Percentiles rank a stretch among this genome's conserved stretches.
phyloP scores from a whole-genome alignment of 1,140 invertebrate genomes.

The Lepidurus arcticus region DNA sequence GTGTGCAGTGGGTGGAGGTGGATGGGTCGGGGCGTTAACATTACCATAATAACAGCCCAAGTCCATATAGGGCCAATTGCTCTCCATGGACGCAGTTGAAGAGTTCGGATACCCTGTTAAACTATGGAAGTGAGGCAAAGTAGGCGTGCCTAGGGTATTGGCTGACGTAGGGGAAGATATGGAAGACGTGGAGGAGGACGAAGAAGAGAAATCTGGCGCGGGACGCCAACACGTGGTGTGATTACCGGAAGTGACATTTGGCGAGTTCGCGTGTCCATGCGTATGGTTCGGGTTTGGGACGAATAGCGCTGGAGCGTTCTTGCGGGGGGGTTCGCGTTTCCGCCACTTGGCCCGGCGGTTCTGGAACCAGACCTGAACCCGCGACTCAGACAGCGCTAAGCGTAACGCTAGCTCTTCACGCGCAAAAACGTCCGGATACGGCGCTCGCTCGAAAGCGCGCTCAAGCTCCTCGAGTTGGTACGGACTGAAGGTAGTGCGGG shows the following conservation, averaged over 20 bases:
- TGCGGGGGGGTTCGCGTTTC: slow-evolving; percentile 93
- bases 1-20: neutral
- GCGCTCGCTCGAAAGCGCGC: slow-evolving; percentile 85
- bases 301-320: slow-evolving; percentile 50
- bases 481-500: slow-evolving; percentile 92
- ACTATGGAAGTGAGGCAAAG: neutral
- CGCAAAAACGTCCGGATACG: slow-evolving; percentile 94
- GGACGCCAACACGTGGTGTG: slow-evolving; percentile 13
- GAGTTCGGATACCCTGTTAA: neutral
- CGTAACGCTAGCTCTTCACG: slow-evolving; percentile 87
- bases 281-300: neutral
- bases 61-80: neutral
- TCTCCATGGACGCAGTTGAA: neutral
- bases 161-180: neutral
- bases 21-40: neutral
- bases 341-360: slow-evolving; percentile 96
- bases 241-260: neutral
- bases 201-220: neutral
- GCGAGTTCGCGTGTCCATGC: neutral
- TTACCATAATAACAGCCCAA: slow-evolving; percentile 1
- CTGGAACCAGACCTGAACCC: slow-evolving; percentile 92
- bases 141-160: neutral
- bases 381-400: slow-evolving; percentile 81
- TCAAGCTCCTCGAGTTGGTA: slow-evolving; percentile 93
- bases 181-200: neutral